A percentile compares a stretch with the other conserved stretches of the same genome.
Evolutionary conservation across 92 coral and sea anemone genomes (phyloP).

Genomic region (Porites divaricata): DNA sequence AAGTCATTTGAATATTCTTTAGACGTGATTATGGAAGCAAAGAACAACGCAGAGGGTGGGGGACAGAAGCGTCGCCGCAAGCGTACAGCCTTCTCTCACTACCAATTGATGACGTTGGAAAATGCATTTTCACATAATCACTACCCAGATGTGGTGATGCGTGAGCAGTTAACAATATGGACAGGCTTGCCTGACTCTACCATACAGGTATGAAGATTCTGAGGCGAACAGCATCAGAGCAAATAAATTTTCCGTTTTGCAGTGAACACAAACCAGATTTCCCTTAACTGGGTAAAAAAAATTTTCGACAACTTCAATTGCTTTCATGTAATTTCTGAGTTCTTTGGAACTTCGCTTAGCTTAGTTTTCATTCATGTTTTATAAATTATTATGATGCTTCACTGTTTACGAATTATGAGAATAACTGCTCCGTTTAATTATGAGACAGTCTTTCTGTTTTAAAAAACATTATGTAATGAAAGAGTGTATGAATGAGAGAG

Average conservation of each 20-base stretch:
- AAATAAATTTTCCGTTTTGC: no score
- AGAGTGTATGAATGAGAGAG: no score
- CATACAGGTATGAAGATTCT: slow-evolving; percentile 72
- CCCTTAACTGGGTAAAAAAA: no score
- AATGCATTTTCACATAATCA: slow-evolving; percentile 86
- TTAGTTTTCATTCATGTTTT: no score
- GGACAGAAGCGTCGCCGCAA: slow-evolving; percentile 81
- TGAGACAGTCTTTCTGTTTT: no score
- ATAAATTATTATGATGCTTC: no score
- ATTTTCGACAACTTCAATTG: no score
- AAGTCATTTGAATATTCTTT: neutral
- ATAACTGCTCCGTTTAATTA: no score
- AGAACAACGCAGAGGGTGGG: slow-evolving; percentile 64
- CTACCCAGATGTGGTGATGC: slow-evolving; percentile 92
- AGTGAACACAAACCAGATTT: neutral
- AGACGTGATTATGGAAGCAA: slow-evolving; percentile 97
- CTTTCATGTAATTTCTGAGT: no score
- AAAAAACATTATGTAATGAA: no score
- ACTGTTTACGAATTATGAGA: no score
- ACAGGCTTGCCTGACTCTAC: slow-evolving; percentile 88
- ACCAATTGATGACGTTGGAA: slow-evolving; percentile 88
- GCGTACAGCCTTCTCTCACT: slow-evolving; percentile 95
- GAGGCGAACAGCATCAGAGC: neutral
- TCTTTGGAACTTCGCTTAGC: no score
- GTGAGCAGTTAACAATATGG: slow-evolving; percentile 88